These are phyloP conservation scores for Mus pahari DNA, from an alignment of 2,113 vertebrate genomes.

Conservation along the genomic window DNA sequence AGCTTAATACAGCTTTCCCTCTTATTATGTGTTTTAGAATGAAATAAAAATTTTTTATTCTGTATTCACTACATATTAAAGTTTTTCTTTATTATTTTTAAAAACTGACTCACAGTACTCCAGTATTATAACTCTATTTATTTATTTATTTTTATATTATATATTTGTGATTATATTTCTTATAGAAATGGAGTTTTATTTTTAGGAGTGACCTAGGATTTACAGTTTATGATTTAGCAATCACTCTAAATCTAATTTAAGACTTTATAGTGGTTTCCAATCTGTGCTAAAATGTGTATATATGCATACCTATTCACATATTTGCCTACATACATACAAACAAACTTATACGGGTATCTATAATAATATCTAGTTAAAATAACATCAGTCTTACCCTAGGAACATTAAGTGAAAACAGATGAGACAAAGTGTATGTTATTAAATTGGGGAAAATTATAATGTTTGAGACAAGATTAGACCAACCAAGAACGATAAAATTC, in stretches of 20 bases:
- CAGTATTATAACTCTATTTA: constrained; percentile 10
- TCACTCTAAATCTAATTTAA: not conserved
- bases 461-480: not conserved
- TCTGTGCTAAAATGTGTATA: not conserved
- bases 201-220: not conserved
- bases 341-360: not conserved
- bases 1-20: not conserved
- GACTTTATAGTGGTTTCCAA: not conserved
- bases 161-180: not conserved
- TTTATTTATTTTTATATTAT: not conserved
- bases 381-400: not conserved
- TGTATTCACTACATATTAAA: not conserved
- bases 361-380: not conserved
- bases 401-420: not conserved
- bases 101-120: not conserved
- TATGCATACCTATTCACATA: not conserved
- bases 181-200: not conserved
- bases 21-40: constrained; percentile 1
- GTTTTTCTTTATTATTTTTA: not conserved
- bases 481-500: not conserved
- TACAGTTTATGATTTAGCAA: not conserved
- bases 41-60: not conserved
- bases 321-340: not conserved
- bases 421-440: not conserved
- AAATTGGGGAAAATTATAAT: not conserved